Percentiles rank a stretch among this genome's conserved stretches.
Conservation (phyloP, 2,113 vertebrate genomes). For the Lepidothrix coronata region DNA sequence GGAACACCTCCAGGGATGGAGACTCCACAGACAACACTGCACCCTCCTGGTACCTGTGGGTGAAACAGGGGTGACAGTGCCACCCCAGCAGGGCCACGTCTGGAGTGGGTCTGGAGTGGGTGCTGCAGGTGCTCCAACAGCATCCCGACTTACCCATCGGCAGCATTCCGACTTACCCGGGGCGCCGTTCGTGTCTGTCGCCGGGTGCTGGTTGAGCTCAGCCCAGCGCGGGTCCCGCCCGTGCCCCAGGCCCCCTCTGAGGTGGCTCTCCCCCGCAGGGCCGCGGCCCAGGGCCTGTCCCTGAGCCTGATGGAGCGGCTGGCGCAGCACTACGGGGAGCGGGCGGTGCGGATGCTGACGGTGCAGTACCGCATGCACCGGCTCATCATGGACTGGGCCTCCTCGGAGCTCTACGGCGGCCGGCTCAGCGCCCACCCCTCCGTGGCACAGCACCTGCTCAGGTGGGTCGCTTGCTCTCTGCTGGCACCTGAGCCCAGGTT, state of each 20-base stretch:
- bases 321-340: constrained; percentile 65
- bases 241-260: rapidly evolving
- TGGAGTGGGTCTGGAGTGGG: not conserved
- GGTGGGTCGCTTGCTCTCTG: constrained; percentile 64
- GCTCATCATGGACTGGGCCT: constrained; percentile 91
- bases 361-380: constrained; percentile 96
- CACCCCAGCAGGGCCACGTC: not conserved
- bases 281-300: constrained; percentile 83
- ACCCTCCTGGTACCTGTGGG: not conserved
- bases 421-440: constrained; percentile 84
- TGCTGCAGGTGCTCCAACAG: rapidly evolving
- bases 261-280: constrained; percentile 62
- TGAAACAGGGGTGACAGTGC: not conserved
- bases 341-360: constrained; percentile 81
- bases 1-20: not conserved
- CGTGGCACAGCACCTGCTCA: constrained; percentile 85
- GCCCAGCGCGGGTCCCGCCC: rapidly evolving
- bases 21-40: not conserved
- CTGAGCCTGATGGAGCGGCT: constrained; percentile 94
- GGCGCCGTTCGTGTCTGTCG: rapidly evolving
- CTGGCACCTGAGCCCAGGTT: rapidly evolving
- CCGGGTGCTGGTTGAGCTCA: rapidly evolving
- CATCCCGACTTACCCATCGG: rapidly evolving
- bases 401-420: constrained; percentile 85
- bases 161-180: rapidly evolving